Percentiles rank a stretch among this genome's conserved stretches.
phyloP scores from a whole-genome alignment of 2,888 invertebrate genomes.

The Drosophila barbarae region DNA sequence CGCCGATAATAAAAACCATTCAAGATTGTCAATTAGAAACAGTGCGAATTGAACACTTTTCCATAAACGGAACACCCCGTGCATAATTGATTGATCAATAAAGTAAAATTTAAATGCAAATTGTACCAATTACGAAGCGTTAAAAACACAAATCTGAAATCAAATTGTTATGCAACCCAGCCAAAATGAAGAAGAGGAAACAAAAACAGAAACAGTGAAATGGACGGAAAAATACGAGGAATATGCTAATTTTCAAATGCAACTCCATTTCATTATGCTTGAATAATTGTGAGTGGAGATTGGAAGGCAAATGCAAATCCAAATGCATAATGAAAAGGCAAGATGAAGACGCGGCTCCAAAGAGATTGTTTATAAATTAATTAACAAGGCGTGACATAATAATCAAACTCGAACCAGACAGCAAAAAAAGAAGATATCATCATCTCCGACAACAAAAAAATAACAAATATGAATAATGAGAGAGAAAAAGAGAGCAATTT shows the following conservation, averaged over 20 bases:
- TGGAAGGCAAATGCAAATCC: slow-evolving; percentile 34
- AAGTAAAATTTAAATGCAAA: slow-evolving; percentile 55
- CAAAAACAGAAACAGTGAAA: slow-evolving; percentile 36
- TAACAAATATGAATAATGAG: slow-evolving; percentile 50
- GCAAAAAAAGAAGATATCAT: slow-evolving; percentile 9
- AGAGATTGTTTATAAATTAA: slow-evolving; percentile 58
- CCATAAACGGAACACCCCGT: slow-evolving; percentile 10
- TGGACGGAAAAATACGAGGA: slow-evolving; percentile 28
- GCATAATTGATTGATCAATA: slow-evolving; percentile 59
- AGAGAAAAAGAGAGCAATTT: slow-evolving; percentile 12
- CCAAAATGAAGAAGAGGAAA: slow-evolving; percentile 33
- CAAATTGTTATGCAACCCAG: slow-evolving; percentile 44
- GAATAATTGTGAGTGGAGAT: slow-evolving; percentile 62
- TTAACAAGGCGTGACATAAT: slow-evolving; percentile 72
- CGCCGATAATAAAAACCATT: slow-evolving; percentile 6
- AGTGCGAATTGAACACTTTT: slow-evolving; percentile 36
- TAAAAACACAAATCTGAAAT: slow-evolving; percentile 39
- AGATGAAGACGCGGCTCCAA: slow-evolving; percentile 44
- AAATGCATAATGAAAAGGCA: slow-evolving; percentile 29
- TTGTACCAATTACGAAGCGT: slow-evolving; percentile 54
- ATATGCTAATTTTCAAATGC: slow-evolving; percentile 54
- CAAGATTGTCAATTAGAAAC: slow-evolving; percentile 33
- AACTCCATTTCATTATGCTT: slow-evolving; percentile 53
- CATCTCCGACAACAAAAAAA: neutral
- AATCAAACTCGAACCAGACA: slow-evolving; percentile 29